These are phyloP conservation scores for Drosophila subquinaria DNA, from an alignment of 2,888 invertebrate genomes.

Conservation along the genomic window DNA sequence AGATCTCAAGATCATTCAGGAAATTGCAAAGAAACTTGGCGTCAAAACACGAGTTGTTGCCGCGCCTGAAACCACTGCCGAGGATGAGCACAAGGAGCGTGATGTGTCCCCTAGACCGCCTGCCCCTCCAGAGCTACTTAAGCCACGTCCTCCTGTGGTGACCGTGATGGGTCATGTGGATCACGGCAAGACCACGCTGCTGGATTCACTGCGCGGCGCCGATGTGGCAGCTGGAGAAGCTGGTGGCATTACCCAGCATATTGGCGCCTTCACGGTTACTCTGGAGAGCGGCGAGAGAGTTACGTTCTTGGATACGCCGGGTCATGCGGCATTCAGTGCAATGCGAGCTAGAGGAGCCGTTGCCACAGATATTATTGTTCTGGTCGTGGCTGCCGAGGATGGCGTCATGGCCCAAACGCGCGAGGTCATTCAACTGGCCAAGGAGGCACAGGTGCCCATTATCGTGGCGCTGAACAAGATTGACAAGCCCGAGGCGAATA, in stretches of 20 bases:
- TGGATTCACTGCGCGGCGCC: slow-evolving; percentile 94
- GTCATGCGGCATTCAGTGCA: slow-evolving; percentile 98
- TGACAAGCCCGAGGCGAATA: slow-evolving; percentile 95
- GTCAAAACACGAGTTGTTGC: slow-evolving; percentile 87
- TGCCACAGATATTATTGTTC: slow-evolving; percentile 96
- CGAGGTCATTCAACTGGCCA: slow-evolving; percentile 95
- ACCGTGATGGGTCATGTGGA: slow-evolving; percentile 99
- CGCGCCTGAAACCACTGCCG: slow-evolving; percentile 79
- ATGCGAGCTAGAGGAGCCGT: slow-evolving; percentile 98
- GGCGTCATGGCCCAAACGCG: slow-evolving; percentile 99
- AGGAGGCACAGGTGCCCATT: slow-evolving; percentile 94
- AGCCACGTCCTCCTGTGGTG: slow-evolving; percentile 95
- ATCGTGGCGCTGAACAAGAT: slow-evolving; percentile 99
- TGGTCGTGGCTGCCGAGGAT: slow-evolving; percentile 99
- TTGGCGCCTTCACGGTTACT: slow-evolving; percentile 96
- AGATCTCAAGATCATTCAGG: slow-evolving; percentile 88
- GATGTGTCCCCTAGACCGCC: slow-evolving; percentile 89
- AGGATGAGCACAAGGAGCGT: slow-evolving; percentile 84
- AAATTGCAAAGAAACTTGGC: slow-evolving; percentile 90
- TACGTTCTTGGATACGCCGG: slow-evolving; percentile 99
- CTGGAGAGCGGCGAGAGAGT: slow-evolving; percentile 90
- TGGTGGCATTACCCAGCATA: slow-evolving; percentile 99
- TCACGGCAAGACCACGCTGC: slow-evolving; percentile 98
- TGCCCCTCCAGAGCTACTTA: slow-evolving; percentile 88
- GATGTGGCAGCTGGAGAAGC: slow-evolving; percentile 96